phyloP scores from a whole-genome alignment of 2,797 vertebrate genomes.

The Phoeniculus purpureus region DNA sequence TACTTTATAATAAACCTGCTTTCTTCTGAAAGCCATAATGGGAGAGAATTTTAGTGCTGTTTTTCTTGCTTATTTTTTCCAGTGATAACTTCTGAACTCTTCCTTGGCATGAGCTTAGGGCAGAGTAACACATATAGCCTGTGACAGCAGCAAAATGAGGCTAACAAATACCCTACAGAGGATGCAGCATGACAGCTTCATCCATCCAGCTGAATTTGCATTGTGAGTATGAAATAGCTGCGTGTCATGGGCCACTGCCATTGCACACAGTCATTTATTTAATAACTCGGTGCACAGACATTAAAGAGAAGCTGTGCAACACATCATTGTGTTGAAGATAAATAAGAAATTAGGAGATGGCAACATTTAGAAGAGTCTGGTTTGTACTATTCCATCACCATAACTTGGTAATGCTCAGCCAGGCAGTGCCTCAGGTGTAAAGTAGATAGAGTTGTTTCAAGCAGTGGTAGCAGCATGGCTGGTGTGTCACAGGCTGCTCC shows the following conservation, averaged over 20 bases:
- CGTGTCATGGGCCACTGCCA: constrained; percentile 62
- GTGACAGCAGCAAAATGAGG: constrained; percentile 86
- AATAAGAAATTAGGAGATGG: constrained; percentile 56
- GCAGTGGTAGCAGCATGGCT: background rate
- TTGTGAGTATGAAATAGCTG: constrained; percentile 56
- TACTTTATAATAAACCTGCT: background rate
- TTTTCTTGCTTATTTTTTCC: background rate
- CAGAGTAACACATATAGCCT: constrained; percentile 75
- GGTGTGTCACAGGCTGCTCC: background rate
- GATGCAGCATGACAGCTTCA: constrained; percentile 74
- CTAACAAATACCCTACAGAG: constrained; percentile 81
- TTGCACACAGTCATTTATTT: constrained; percentile 77
- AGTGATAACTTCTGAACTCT: constrained; percentile 5
- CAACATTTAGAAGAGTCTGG: background rate
- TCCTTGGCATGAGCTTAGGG: constrained; percentile 23
- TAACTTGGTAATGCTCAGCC: background rate
- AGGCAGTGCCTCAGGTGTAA: background rate
- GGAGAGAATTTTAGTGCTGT: background rate
- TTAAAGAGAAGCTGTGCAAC: constrained; percentile 30
- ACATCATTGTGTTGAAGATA: constrained; percentile 52
- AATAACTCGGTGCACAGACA: constrained; percentile 69
- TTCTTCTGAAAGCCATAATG: background rate
- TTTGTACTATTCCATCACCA: background rate
- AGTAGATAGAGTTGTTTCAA: background rate
- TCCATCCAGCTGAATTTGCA: constrained; percentile 74